Evolutionary conservation across 2,797 vertebrate genomes (phyloP).

Genomic region (Merluccius polli): DNA sequence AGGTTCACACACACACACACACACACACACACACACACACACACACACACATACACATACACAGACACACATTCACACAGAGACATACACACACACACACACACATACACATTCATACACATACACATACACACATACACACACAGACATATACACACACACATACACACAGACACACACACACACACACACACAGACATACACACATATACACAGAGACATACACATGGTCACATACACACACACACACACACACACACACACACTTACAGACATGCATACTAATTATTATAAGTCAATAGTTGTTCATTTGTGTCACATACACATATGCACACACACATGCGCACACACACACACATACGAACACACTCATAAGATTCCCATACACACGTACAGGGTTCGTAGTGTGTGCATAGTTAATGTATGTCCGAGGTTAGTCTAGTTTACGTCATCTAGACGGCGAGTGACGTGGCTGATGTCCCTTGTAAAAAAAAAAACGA

Average conservation of each 20-base stretch:
- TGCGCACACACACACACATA: no score
- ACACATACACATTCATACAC: background rate
- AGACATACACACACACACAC: background rate
- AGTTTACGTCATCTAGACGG: slow-evolving; percentile 65
- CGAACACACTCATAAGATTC: no score
- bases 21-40: slow-evolving; percentile 36
- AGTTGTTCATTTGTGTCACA: no score
- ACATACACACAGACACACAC: no score
- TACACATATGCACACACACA: no score
- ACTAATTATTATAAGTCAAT: background rate
- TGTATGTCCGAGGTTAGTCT: slow-evolving; percentile 58
- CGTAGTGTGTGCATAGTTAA: slow-evolving; percentile 59
- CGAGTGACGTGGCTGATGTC: slow-evolving; percentile 58
- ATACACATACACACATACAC: no score
- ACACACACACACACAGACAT: no score
- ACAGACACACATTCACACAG: no score
- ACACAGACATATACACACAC: no score
- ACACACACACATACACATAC: slow-evolving; percentile 31
- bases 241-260: background rate
- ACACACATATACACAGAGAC: no score
- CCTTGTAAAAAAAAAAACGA: slow-evolving; percentile 48
- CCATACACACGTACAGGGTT: slow-evolving; percentile 34
- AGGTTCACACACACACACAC: slow-evolving; percentile 42
- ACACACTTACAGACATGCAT: background rate
- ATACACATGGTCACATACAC: no score